phyloP scores from a whole-genome alignment of 2,888 invertebrate species.

The Machimus rusticus region DNA sequence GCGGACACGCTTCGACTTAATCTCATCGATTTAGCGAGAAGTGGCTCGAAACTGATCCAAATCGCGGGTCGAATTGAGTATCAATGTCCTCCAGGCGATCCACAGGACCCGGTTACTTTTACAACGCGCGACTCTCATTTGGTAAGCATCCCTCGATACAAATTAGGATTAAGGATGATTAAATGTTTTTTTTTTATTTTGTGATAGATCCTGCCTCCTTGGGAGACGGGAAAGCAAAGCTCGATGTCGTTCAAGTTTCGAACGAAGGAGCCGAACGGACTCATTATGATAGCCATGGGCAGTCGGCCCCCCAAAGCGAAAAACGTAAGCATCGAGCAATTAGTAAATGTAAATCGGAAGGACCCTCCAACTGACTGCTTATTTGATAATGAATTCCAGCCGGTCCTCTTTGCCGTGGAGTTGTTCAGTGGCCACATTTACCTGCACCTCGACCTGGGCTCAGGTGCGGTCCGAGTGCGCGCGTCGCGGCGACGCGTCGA shows the following conservation, averaged over 20 bases:
- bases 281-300: slow-evolving; percentile 91
- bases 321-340: slow-evolving; percentile 54
- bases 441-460: slow-evolving; percentile 90
- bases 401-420: slow-evolving; percentile 93
- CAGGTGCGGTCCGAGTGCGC: slow-evolving; percentile 86
- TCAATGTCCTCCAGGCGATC: slow-evolving; percentile 84
- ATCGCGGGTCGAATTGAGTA: slow-evolving; percentile 87
- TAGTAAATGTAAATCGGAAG: not conserved
- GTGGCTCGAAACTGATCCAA: slow-evolving; percentile 81
- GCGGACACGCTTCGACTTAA: slow-evolving; percentile 89
- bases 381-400: slow-evolving; percentile 63
- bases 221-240: slow-evolving; percentile 90
- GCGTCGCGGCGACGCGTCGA: slow-evolving; percentile 84
- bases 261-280: slow-evolving; percentile 93
- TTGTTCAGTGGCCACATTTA: slow-evolving; percentile 93
- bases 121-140: slow-evolving; percentile 90
- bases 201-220: slow-evolving; percentile 75
- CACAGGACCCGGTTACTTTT: slow-evolving; percentile 90
- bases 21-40: slow-evolving; percentile 85
- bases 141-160: slow-evolving; percentile 65
- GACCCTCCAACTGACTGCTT: not conserved
- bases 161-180: slow-evolving; percentile 63
- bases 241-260: slow-evolving; percentile 93
- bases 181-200: not conserved
- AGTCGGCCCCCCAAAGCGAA: slow-evolving; percentile 77